Evolutionary conservation across 2,113 vertebrate species (phyloP), one percentile per base, ranked within the genome.

Genomic region (Abramis brama): DNA sequence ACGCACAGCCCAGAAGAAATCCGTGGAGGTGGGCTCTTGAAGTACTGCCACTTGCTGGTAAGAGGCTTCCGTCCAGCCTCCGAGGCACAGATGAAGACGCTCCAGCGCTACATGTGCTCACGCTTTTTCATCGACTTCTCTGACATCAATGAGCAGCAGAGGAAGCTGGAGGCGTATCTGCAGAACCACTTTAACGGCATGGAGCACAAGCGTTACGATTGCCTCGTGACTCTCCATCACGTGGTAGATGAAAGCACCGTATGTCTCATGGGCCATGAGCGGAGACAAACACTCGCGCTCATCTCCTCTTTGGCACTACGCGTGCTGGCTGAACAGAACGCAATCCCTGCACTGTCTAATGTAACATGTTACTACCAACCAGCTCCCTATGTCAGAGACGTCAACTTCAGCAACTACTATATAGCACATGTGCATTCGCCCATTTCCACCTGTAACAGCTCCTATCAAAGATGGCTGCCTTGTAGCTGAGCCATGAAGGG

Each of bases 221-320:
- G 96, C 92, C 94, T 99, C 90, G 94, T 96, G 92, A 98, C 96
- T 4, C 95, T 99, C 87, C 94, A 96, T 91, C 93, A 91, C 6
- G 97, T 98, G 90, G 97, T 99, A 86, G 96, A 98, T 7, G 97
- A 98, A 91, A 99, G 97, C 93, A 98, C 97, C 0, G 97, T 99
- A 86, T 99, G 97, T 92, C 96, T 99, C 52, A 99, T 99, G 97
- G 97, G 95, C 92, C 97, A 99, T 0, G 97, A 99, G 91, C 95
- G 97, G 83, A 92, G 97, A 47, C 97, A 98, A 93, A 98, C 97
- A 0, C 94, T 99, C 81, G 95, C 95, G 82, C 96, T 99, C 87
- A 98, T 99, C 79, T 96, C 97, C 8, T 94, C 94, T 19, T 92
- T 99, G 94, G 97, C 97, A 0, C 92, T 97, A 85, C 93, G 96